phyloP scores from a whole-genome alignment of 2,797 vertebrate genomes.

The Acestrorhynchus altus region DNA sequence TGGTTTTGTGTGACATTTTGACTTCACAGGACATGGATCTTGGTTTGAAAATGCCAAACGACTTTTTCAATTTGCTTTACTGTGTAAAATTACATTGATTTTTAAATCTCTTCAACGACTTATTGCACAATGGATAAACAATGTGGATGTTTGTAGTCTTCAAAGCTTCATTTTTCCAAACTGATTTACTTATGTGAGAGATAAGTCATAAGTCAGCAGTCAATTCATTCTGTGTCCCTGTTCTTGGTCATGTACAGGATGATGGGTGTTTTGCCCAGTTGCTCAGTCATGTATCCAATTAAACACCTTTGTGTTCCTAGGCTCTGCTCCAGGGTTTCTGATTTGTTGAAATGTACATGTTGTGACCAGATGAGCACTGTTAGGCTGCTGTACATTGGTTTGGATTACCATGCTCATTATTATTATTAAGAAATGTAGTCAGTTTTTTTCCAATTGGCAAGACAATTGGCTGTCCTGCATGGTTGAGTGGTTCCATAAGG shows the following conservation, averaged over 20 bases:
- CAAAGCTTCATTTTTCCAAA: neutral
- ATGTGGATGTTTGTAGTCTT: neutral
- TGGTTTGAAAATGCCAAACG: neutral
- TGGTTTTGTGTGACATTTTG: constrained; percentile 5
- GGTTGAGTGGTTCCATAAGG: too few relatives aligned
- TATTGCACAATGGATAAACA: neutral
- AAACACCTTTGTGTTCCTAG: too few relatives aligned
- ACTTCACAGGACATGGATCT: neutral
- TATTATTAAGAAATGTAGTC: neutral
- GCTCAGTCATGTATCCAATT: too few relatives aligned
- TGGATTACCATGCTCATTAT: neutral
- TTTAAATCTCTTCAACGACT: neutral
- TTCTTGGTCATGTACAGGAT: too few relatives aligned
- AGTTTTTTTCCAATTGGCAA: too few relatives aligned
- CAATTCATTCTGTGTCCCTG: too few relatives aligned
- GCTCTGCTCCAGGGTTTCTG: too few relatives aligned
- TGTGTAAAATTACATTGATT: neutral
- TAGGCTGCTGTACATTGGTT: neutral
- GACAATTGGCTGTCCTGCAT: too few relatives aligned
- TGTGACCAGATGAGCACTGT: too few relatives aligned
- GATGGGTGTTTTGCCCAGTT: too few relatives aligned
- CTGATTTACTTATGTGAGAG: neutral
- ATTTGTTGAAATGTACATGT: too few relatives aligned
- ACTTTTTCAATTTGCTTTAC: neutral
- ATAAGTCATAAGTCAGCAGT: neutral